phyloP scores from a whole-genome alignment of 2,797 vertebrate genomes.

The Gadopsis marmoratus region DNA sequence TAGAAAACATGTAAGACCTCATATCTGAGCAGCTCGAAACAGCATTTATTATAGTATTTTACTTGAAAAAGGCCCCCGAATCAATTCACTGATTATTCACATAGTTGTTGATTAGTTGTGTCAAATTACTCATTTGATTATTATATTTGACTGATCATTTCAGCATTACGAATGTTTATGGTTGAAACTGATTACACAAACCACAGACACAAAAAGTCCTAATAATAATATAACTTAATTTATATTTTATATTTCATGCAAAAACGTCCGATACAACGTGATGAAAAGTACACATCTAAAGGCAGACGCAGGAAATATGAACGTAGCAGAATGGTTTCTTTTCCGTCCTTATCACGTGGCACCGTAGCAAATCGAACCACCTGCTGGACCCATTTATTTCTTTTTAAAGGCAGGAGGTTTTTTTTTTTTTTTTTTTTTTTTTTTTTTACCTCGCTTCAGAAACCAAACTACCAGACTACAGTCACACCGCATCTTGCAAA shows the following conservation, averaged over 20 bases:
- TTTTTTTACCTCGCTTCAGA: conserved; percentile 3
- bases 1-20: neutral
- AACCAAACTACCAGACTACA: conserved; percentile 9
- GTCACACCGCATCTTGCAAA: conserved; percentile 7
- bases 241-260: neutral
- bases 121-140: neutral
- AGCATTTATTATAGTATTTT: neutral
- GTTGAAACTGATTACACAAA: conserved; percentile 1
- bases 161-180: neutral
- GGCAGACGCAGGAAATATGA: neutral
- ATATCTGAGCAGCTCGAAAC: neutral
- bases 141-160: neutral
- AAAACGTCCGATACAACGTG: too few species aligned
- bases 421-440: neutral
- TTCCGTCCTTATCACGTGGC: neutral
- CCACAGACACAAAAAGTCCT: neutral
- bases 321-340: neutral
- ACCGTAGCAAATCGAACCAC: conserved; percentile 16
- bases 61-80: neutral
- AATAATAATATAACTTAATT: neutral
- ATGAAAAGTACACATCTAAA: neutral
- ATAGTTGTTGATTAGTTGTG: neutral
- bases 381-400: conserved; percentile 30
- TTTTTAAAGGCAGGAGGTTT: neutral
- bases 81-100: neutral